These are phyloP conservation scores for Ypsolopha sequella DNA, from an alignment of 2,888 invertebrate genomes.

Conservation along the genomic window DNA sequence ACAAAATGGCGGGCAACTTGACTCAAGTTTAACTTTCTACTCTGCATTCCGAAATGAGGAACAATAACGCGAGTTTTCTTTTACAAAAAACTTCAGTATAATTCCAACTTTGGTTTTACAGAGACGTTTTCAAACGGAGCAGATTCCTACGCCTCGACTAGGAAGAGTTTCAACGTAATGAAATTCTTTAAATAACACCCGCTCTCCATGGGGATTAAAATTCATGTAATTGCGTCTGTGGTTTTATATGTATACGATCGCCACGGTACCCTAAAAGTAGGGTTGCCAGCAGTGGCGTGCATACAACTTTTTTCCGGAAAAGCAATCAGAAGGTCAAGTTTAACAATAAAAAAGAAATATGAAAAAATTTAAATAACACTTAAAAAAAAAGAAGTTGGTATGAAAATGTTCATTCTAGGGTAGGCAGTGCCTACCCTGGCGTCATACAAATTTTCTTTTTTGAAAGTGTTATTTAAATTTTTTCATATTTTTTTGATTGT, in stretches of 20 bases:
- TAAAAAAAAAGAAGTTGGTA: too few relatives aligned
- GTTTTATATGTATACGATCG: conserved; percentile 13
- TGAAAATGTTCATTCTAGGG: too few relatives aligned
- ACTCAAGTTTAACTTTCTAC: conserved; percentile 14
- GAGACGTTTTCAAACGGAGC: conserved; percentile 43
- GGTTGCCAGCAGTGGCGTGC: too few relatives aligned
- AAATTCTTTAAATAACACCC: conserved; percentile 61
- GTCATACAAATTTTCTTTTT: too few relatives aligned
- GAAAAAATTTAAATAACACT: too few relatives aligned
- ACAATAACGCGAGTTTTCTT: conserved; percentile 46
- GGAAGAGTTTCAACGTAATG: conserved; percentile 56
- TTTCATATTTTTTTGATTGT: too few relatives aligned
- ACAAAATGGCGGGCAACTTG: not conserved
- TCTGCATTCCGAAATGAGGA: conserved; percentile 29
- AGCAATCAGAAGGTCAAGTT: too few relatives aligned
- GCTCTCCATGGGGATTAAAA: conserved; percentile 45
- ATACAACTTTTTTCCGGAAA: too few relatives aligned
- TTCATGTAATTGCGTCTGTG: conserved; percentile 45
- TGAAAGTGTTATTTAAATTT: too few relatives aligned
- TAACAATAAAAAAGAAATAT: too few relatives aligned
- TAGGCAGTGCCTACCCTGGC: too few relatives aligned
- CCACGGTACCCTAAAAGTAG: not conserved
- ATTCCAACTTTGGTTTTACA: conserved; percentile 32
- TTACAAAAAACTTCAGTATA: conserved; percentile 43
- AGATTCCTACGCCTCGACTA: conserved; percentile 42